Base-by-base conservation (phyloP, 2,797 vertebrate genomes). In the Periparus ater region DNA sequence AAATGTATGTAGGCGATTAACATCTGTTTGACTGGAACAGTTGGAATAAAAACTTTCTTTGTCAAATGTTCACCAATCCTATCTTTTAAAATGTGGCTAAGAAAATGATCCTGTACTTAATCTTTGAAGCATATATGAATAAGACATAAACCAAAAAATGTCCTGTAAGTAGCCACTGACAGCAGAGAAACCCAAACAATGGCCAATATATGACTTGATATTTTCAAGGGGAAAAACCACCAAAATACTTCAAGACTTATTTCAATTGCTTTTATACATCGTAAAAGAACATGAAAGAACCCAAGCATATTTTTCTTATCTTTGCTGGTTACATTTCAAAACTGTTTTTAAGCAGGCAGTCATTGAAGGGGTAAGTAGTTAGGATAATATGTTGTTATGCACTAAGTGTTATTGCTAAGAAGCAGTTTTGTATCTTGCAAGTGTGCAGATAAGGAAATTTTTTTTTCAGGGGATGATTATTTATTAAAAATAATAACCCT, bases 1-100 rank as follows among this genome's bases (percentile, higher is more conserved):
- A 80, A 84, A 91, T 7, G 19, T 77, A 74, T 80, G 68, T 74
- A 55, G 51, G 57, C 21, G 45, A 95, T 93, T 92, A 95, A 89
- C 53, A 95, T 85, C 86, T 89, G 84, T 76, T 92, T 94, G 62
- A 65, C 68, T 83, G 72, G 22, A 92, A 72, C 30, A 48, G 62
- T 77, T 95, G 29, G 30, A 68, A 81, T 29, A 89, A 91, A 89
- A 88, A 3, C 8, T 68, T 88, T 62, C 54, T 94, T 85, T 75
- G 42, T 72, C n/a, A 81, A 85, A 72, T 55, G 15, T 65, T 89
- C 44, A 26, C 11, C 25, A 92, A 66, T n/a, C 14, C 17, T 48
- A 9, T 54, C 5, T 48, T 91, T 95, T 88, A 21, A 58, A 72
- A 29, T 78, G 18, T 48, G 30, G 30, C 7, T 91, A 32, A 85